A percentile compares a stretch with the other conserved stretches of the same genome.
Conservation (phyloP, 2,888 invertebrate species). For the Nudaria mundana region DNA sequence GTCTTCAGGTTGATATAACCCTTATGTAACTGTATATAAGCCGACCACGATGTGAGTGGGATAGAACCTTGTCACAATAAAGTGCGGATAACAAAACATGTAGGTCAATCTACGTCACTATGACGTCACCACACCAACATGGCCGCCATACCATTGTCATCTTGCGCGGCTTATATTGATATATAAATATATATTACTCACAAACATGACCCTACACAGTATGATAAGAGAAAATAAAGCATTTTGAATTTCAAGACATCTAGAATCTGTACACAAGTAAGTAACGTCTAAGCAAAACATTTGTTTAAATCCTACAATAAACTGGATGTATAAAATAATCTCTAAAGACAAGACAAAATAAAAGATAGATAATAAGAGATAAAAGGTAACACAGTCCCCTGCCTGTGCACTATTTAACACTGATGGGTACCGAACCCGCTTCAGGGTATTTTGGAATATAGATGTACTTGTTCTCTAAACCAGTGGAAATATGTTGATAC, state of each 20-base stretch:
- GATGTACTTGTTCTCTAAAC: slow-evolving; percentile 89
- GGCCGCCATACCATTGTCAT: too few relatives aligned
- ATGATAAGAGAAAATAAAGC: too few relatives aligned
- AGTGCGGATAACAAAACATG: too few relatives aligned
- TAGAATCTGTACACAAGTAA: not conserved
- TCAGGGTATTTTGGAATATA: slow-evolving; percentile 86
- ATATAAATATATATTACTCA: too few relatives aligned
- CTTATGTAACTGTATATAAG: too few relatives aligned
- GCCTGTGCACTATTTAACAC: slow-evolving; percentile 43
- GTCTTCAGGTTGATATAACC: too few relatives aligned
- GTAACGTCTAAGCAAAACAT: not conserved
- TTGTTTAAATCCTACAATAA: not conserved
- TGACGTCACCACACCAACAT: too few relatives aligned
- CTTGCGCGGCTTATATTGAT: too few relatives aligned
- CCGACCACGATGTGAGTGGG: too few relatives aligned
- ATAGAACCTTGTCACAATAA: too few relatives aligned
- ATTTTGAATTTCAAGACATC: slow-evolving; percentile 1
- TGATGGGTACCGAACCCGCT: slow-evolving; percentile 28
- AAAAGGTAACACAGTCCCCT: slow-evolving; percentile 39
- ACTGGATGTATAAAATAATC: not conserved
- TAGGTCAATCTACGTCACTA: too few relatives aligned
- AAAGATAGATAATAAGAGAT: slow-evolving; percentile 13
- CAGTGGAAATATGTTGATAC: slow-evolving; percentile 87
- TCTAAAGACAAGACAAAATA: not conserved
- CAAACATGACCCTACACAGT: too few relatives aligned